Evolutionary conservation across 2,797 vertebrate genomes (phyloP), one percentile per base, ranked within the genome.

Genomic region (Brachyrhaphis roseni): DNA sequence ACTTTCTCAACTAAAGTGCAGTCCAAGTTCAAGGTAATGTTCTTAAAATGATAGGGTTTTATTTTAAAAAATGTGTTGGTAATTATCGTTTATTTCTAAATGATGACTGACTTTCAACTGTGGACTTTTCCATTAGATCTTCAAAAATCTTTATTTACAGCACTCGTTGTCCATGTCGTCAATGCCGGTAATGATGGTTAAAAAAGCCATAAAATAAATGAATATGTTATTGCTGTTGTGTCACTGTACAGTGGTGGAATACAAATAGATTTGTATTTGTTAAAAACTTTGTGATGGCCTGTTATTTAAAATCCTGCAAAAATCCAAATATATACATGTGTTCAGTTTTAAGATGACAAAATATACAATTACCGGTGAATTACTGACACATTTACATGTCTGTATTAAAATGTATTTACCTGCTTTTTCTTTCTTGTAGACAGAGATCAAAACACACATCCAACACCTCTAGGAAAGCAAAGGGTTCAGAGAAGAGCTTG

Each of bases 21-120:
- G 95, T 92, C 96, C 96, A 90, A 94, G 95, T 90, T 87, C 92
- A 85, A 98, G 98, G 98, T 99, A 97, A 89, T n/a, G 70, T 73
- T 70, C 4, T 31, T 46, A n/a, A 43, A 64, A 57, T n/a, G 5
- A 66, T n/a, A 10, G 15, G 13, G 3, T 31, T 83, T 47, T 36
- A 47, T n/a, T 39, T 36, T 72, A 16, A 43, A 16, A 5, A 74
- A 28, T 55, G 46, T 31, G 70, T 64, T 72, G 0, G 13, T 46
- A 45, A 36, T 66, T 78, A 43, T 51, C 1, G 31, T 47, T 62
- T 31, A 53, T 62, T 76, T 45, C 39, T 28, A n/a, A 23, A 31
- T 74, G 47, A 36, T 43, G 16, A 47, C 23, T 72, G 28, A 53
- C 43, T 47, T 66, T 66, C 1, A 39, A 39, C 34, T 36, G 31